Conservation (phyloP, 2,113 vertebrate genomes). For the Arvicanthis niloticus region DNA sequence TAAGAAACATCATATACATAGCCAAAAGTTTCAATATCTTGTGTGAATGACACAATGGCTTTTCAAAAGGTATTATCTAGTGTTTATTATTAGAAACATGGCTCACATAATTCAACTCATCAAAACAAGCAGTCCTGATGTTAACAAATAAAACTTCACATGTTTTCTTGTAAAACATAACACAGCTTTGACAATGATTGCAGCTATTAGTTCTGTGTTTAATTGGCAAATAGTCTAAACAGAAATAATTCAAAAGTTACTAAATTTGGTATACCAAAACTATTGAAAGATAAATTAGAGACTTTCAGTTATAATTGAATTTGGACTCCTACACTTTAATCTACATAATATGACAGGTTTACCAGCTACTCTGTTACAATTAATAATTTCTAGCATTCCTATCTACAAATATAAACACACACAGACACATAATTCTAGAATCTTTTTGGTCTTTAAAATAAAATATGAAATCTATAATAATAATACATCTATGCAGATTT, state of each 20-base stretch:
- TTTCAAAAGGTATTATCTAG: slow-evolving; percentile 13
- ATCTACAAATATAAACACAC: neutral
- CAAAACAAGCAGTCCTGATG: neutral
- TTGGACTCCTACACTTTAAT: neutral
- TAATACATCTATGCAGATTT: neutral
- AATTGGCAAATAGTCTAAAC: neutral
- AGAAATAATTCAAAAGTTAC: neutral
- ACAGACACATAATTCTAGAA: neutral
- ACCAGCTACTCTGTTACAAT: neutral
- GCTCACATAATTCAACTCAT: neutral
- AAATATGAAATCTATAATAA: neutral
- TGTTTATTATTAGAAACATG: neutral
- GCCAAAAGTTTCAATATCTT: neutral
- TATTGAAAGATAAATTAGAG: neutral
- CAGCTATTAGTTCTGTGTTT: neutral
- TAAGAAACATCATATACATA: neutral
- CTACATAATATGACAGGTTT: neutral
- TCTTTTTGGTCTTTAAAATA: neutral
- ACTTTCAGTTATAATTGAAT: neutral
- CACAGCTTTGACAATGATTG: neutral
- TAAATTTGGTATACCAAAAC: neutral
- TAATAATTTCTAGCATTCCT: neutral
- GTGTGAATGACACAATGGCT: neutral
- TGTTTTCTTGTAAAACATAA: neutral
- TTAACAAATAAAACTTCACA: neutral